Evolutionary conservation across 2,797 vertebrate species (phyloP), one percentile per base, ranked within the genome.

Genomic region (Poecilia velifera): DNA sequence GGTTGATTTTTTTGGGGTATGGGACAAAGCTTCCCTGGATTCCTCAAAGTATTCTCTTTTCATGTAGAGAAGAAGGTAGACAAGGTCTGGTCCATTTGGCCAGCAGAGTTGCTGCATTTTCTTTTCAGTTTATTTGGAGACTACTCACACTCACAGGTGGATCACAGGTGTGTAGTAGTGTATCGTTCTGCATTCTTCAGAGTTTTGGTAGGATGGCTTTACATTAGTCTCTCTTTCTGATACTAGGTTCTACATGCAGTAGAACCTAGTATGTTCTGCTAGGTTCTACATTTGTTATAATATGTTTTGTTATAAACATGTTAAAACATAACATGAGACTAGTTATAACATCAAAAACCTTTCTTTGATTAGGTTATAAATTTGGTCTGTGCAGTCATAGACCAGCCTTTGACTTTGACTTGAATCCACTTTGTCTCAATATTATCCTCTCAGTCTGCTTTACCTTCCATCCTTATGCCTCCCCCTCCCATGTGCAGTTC

Each of bases 401-500:
- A 66, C 62, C 34, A 9, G 6, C 16, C 16, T 22, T 66, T 66
- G 59, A 16, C 28, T 62, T 34, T 14, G 34, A 22, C 62, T 36
- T 20, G 13, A 28, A 34, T 62, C 28, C 57, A 66, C 3, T 34
- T 14, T 5, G 53, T 14, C 45, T 31, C 4, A 8, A 73, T 49
- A 46, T 49, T 49, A 46, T 34, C 71, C 28, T 31, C 28, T 34
- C 57, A 59, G 16, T 49, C 14, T 31, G 3, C 71, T 34, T 31
- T 2, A 8, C 20, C 66, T 18, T 45, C n/a, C 31, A 4, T 62
- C 57, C 31, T 13, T 25, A 20, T 46, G 55, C 73, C 12, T 45
- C 53, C 51, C 31, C 14, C 3, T 80, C 9, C 49, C 76, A 5
- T 4, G 47, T 76, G n/a, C 55, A 39, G 74, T 77, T 73, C 31